Conservation (phyloP, 2,797 vertebrate species). For the Enteromius thamalakanensis region DNA sequence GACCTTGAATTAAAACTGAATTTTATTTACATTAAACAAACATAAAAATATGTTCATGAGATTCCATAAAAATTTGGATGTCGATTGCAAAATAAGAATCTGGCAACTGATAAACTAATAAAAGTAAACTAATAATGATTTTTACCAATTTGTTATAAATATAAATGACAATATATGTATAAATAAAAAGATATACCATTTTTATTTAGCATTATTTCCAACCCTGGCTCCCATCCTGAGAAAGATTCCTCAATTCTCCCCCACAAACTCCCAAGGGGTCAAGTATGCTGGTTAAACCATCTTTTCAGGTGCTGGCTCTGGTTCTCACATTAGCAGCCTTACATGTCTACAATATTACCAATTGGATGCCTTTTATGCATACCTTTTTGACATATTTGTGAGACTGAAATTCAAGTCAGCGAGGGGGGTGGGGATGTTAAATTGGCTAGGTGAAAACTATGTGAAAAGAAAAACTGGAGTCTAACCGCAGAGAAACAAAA, state of each 20-base stretch:
- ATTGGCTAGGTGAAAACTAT: constrained; percentile 45
- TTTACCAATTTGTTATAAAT: neutral
- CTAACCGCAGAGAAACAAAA: constrained; percentile 44
- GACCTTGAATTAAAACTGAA: neutral
- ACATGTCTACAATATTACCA: constrained; percentile 47
- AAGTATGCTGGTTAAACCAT: constrained; percentile 31
- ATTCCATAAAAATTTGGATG: neutral
- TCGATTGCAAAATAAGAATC: neutral
- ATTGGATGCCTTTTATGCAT: constrained; percentile 45
- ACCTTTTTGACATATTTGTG: constrained; percentile 51
- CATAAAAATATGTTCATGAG: neutral
- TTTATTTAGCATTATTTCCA: constrained; percentile 2
- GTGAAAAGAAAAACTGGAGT: constrained; percentile 39
- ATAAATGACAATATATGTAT: neutral
- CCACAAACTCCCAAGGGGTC: constrained; percentile 33
- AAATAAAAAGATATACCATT: no score
- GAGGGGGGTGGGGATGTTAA: neutral
- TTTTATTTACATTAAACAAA: constrained; percentile 7
- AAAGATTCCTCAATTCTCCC: constrained; percentile 20
- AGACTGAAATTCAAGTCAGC: constrained; percentile 53
- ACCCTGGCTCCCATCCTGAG: constrained; percentile 33
- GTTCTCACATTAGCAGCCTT: constrained; percentile 34
- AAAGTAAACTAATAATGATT: neutral
- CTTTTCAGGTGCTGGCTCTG: constrained; percentile 29
- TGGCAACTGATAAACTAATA: constrained; percentile 1